phyloP scores from a whole-genome alignment of 2,113 vertebrate species.

The Synodontis membranacea region DNA sequence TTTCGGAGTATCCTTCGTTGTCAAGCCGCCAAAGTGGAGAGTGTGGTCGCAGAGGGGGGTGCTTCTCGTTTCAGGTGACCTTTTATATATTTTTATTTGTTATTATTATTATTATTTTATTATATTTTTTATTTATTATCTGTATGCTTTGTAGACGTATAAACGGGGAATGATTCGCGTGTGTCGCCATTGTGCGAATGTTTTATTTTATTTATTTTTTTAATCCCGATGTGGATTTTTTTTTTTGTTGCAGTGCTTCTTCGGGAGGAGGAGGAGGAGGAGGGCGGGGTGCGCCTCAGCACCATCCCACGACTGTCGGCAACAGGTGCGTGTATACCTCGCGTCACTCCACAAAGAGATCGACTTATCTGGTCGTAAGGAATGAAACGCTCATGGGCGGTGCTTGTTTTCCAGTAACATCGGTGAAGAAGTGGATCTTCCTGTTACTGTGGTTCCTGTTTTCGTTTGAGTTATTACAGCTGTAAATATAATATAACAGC shows the following conservation, averaged over 20 bases:
- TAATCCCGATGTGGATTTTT: background rate
- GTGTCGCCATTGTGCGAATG: too few relatives aligned
- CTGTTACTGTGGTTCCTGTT: background rate
- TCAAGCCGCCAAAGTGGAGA: conserved; percentile 99
- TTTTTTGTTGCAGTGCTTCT: conserved; percentile 85
- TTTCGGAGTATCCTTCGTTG: conserved; percentile 96
- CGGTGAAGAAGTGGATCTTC: background rate
- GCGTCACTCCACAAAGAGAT: background rate
- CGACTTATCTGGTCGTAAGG: background rate
- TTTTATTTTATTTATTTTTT: too few relatives aligned
- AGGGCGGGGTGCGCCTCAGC: conserved; percentile 99
- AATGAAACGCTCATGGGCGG: background rate
- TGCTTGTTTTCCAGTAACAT: too few relatives aligned
- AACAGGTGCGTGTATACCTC: conserved; percentile 80
- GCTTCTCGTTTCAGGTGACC: conserved; percentile 99
- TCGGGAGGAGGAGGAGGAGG: conserved; percentile 96
- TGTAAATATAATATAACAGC: background rate
- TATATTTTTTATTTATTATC: too few relatives aligned
- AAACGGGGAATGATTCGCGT: too few relatives aligned
- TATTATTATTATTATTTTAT: too few relatives aligned
- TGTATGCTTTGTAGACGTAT: too few relatives aligned
- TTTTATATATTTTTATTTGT: too few relatives aligned
- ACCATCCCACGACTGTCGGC: conserved; percentile 99
- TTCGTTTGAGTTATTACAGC: background rate
- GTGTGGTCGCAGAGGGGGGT: conserved; percentile 99